phyloP scores from a whole-genome alignment of 2,888 invertebrate genomes.

The Esperia sulphurella region DNA sequence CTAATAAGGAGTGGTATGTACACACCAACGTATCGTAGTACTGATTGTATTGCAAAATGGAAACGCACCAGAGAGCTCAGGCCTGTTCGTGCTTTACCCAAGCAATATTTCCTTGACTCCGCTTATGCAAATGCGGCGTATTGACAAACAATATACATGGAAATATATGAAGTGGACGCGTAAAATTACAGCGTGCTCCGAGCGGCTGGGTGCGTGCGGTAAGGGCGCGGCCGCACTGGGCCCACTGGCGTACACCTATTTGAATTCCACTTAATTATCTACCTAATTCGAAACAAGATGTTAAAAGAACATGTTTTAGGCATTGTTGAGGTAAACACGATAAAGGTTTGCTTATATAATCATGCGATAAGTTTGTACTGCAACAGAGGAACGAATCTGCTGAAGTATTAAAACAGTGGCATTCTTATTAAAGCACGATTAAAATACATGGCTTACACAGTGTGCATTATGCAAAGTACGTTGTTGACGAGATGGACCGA shows the following conservation, averaged over 20 bases:
- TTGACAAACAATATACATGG: conserved; percentile 66
- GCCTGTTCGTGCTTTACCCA: conserved; percentile 42
- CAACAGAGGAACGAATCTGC: too few species aligned
- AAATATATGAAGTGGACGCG: conserved; percentile 60
- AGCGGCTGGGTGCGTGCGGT: neutral
- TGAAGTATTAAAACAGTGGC: too few species aligned
- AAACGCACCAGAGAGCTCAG: conserved; percentile 30
- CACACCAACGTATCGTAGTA: conserved; percentile 19
- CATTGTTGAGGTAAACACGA: too few species aligned
- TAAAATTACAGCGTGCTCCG: conserved; percentile 39
- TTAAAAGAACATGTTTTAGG: too few species aligned
- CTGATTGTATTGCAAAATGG: conserved; percentile 69
- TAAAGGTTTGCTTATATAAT: too few species aligned
- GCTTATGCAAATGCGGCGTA: conserved; percentile 62
- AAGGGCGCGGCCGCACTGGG: neutral
- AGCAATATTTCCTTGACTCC: conserved; percentile 53
- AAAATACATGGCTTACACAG: neutral
- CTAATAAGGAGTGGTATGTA: conserved; percentile 51
- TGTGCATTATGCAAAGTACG: too few species aligned
- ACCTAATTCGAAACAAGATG: too few species aligned
- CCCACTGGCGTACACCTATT: neutral
- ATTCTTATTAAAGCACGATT: too few species aligned
- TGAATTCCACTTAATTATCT: neutral
- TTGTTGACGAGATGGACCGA: too few species aligned
- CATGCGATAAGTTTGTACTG: too few species aligned